Evolutionary conservation across 2,113 vertebrate species (phyloP).

Genomic region (Accipiter virgatus): DNA sequence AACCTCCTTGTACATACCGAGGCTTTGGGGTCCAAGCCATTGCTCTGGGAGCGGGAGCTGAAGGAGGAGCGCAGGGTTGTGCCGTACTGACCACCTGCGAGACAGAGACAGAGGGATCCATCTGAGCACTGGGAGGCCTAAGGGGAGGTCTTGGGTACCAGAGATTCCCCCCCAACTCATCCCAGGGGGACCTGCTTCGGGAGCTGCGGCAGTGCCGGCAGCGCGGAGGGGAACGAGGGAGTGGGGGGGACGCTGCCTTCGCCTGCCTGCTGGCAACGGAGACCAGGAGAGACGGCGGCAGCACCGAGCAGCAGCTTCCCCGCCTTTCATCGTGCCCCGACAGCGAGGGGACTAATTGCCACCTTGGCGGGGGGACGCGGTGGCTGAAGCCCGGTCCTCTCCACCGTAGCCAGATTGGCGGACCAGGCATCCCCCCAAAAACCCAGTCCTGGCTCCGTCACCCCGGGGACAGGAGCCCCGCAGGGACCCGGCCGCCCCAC

Average conservation of each 20-base stretch:
- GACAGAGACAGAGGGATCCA: background rate
- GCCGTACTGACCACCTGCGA: slow-evolving; percentile 19
- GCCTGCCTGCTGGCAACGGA: background rate
- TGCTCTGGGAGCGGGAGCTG: slow-evolving; percentile 67
- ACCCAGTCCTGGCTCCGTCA: background rate
- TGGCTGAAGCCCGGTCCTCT: background rate
- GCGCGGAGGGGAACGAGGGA: rapidly evolving
- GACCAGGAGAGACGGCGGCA: background rate
- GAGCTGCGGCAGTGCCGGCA: rapidly evolving
- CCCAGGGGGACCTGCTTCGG: rapidly evolving
- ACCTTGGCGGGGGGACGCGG: background rate
- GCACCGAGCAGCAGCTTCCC: background rate
- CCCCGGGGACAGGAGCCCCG: rapidly evolving
- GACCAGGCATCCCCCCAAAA: background rate
- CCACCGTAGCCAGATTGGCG: rapidly evolving
- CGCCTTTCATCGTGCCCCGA: background rate
- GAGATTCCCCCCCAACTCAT: background rate
- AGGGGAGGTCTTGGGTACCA: no score
- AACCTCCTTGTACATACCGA: background rate
- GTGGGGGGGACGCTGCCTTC: background rate
- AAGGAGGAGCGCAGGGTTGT: slow-evolving; percentile 28
- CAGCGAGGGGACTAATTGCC: background rate
- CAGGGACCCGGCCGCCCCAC: rapidly evolving
- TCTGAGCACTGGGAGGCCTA: rapidly evolving
- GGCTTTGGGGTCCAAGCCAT: slow-evolving; percentile 37